Conservation (phyloP, 2,888 invertebrate species). For the Drosophila pseudotakahashii region DNA sequence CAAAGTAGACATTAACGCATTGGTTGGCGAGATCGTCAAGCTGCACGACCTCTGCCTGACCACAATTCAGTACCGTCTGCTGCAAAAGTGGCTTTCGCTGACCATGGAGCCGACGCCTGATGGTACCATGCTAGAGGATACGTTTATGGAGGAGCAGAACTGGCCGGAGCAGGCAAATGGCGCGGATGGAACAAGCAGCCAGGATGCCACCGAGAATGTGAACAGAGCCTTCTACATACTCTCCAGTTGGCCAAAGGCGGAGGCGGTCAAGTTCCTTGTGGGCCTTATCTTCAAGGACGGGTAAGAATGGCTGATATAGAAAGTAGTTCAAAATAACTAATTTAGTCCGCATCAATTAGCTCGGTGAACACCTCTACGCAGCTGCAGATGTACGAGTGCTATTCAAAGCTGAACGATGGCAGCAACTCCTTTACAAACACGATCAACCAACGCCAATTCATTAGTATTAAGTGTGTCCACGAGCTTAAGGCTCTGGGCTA, state of each 20-base stretch:
- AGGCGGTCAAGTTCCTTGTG: constrained; percentile 81
- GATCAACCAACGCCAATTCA: constrained; percentile 81
- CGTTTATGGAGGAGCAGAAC: constrained; percentile 82
- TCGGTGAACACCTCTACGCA: constrained; percentile 81
- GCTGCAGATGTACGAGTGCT: constrained; percentile 83
- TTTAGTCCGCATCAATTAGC: constrained; percentile 38
- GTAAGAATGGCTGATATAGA: constrained; percentile 56
- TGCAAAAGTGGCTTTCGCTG: constrained; percentile 83
- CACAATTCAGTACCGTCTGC: constrained; percentile 79
- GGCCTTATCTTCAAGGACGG: constrained; percentile 82
- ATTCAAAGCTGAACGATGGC: constrained; percentile 82
- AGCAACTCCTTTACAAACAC: constrained; percentile 76
- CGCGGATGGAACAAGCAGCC: constrained; percentile 44
- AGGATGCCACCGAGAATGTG: constrained; percentile 79
- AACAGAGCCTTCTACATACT: constrained; percentile 83
- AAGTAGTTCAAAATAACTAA: background rate
- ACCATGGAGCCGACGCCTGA: constrained; percentile 66
- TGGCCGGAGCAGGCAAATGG: constrained; percentile 48
- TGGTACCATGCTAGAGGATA: constrained; percentile 82
- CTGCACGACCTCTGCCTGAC: constrained; percentile 79
- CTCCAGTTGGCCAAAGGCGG: constrained; percentile 81
- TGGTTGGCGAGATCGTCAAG: constrained; percentile 81
- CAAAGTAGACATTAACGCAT: constrained; percentile 82
- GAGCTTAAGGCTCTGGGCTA: constrained; percentile 83
- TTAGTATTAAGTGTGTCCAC: constrained; percentile 83